Evolutionary conservation across 1,140 invertebrate genomes (phyloP).

Genomic region (Hylyphantes graminicola): DNA sequence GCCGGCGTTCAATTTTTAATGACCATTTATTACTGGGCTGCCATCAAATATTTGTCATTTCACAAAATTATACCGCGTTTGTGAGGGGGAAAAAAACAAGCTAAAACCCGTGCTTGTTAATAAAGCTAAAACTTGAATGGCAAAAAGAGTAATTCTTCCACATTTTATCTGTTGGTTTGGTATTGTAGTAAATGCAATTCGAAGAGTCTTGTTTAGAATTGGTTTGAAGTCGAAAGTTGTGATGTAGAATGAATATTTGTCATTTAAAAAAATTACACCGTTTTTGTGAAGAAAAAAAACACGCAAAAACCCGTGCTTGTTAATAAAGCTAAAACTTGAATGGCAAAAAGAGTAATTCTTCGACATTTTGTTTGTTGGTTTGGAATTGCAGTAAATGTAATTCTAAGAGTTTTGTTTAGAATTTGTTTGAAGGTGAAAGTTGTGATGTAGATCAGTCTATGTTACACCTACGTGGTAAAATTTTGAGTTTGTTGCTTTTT

Average conservation of each 20-base stretch:
- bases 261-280: conserved; percentile 34
- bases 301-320: conserved; percentile 19
- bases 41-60: conserved; percentile 32
- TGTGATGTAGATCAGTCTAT: too few species aligned
- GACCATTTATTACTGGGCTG: conserved; percentile 27
- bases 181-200: too few species aligned
- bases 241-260: too few species aligned
- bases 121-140: neutral
- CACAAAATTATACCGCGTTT: conserved; percentile 27
- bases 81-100: neutral
- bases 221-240: too few species aligned
- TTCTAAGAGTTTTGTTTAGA: too few species aligned
- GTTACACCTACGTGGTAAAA: too few species aligned
- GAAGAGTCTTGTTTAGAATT: too few species aligned
- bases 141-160: neutral
- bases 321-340: neutral
- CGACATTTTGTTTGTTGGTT: neutral
- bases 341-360: neutral
- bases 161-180: too few species aligned
- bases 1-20: neutral
- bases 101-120: conserved; percentile 6
- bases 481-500: too few species aligned
- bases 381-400: too few species aligned
- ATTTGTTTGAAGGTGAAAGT: too few species aligned
- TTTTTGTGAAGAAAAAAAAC: neutral